Evolutionary conservation across 2,797 vertebrate species (phyloP), one percentile per base, ranked within the genome.

Genomic region (Diplodus puntazzo): DNA sequence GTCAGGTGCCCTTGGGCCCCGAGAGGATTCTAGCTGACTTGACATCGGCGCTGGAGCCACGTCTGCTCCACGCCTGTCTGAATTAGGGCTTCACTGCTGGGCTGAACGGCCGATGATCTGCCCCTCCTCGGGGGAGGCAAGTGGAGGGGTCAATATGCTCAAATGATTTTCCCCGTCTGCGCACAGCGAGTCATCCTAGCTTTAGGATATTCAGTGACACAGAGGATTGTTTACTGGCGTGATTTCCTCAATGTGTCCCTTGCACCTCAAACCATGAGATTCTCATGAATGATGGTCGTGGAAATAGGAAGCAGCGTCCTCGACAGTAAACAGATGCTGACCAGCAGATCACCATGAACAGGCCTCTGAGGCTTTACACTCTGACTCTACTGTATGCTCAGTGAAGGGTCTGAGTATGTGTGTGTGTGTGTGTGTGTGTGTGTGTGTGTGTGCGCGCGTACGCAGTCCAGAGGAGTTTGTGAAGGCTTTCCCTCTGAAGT

Each of bases 401-500:
- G 11, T 17, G 52, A 57, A 61, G 27, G 39, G 34, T 63, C 17
- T 11, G 30, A 61, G 11, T 25, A 3, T 25, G 25, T 25, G 59
- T 61, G 34, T 20, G 50, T 62, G 39, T 52, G 70, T 74, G 57
- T 52, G 70, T 74, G 57, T 52, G 70, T 74, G 57, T 53, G 25
- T 25, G 25, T 25, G 25, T 25, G 59, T 61, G 34, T 20, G 50
- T 62, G 39, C 62, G 60, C 27, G 77, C 50, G 73, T 52, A 68
- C 72, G 57, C 54, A 75, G 71, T 87, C 49, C 55, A 25, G 69
- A 65, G 60, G 73, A 83, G 75, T 90, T 79, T 85, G 82, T 82
- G 79, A 91, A 79, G 81, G 81, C 68, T 89, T 92, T 87, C 83
- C 79, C 80, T 92, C 87, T 90, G 84, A 93, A 93, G 91, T 91